Conservation (phyloP, 2,888 invertebrate species). For the Xestia xanthographa region DNA sequence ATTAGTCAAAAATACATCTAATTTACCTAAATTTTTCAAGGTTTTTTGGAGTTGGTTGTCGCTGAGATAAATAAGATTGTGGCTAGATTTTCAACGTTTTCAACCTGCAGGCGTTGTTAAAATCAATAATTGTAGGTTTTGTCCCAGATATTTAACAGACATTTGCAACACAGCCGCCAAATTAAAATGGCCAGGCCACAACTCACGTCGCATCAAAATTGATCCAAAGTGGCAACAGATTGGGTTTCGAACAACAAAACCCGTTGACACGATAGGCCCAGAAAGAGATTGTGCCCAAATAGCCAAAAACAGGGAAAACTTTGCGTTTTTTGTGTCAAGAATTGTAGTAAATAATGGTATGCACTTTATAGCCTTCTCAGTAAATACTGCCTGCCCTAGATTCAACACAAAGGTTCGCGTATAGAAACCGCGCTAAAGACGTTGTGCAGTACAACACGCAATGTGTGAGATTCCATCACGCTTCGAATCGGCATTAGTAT, state of each 20-base stretch:
- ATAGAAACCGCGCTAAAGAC: conserved; percentile 40
- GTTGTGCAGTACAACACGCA: conserved; percentile 39
- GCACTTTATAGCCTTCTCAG: not conserved
- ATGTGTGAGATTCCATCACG: conserved; percentile 51
- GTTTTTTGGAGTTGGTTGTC: not conserved
- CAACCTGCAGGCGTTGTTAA: not conserved
- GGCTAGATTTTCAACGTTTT: not conserved
- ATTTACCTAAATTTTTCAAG: too few relatives aligned
- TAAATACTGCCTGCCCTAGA: conserved; percentile 51
- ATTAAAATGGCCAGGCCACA: too few relatives aligned
- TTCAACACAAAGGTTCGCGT: conserved; percentile 21
- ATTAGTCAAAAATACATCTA: too few relatives aligned
- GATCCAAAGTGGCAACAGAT: too few relatives aligned
- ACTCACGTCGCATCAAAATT: too few relatives aligned
- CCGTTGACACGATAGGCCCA: too few relatives aligned
- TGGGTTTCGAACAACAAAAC: too few relatives aligned
- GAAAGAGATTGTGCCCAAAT: too few relatives aligned
- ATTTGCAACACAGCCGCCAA: too few relatives aligned
- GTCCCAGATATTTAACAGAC: not conserved
- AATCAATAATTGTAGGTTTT: not conserved
- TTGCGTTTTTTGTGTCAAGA: not conserved
- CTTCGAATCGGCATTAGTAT: conserved; percentile 7
- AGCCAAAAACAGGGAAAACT: too few relatives aligned
- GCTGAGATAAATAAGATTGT: not conserved
- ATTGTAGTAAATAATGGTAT: not conserved